A percentile compares a stretch with the other conserved stretches of the same genome.
Evolutionary conservation across 2,888 invertebrate genomes (phyloP).

Genomic region (Oeneis ivallda): DNA sequence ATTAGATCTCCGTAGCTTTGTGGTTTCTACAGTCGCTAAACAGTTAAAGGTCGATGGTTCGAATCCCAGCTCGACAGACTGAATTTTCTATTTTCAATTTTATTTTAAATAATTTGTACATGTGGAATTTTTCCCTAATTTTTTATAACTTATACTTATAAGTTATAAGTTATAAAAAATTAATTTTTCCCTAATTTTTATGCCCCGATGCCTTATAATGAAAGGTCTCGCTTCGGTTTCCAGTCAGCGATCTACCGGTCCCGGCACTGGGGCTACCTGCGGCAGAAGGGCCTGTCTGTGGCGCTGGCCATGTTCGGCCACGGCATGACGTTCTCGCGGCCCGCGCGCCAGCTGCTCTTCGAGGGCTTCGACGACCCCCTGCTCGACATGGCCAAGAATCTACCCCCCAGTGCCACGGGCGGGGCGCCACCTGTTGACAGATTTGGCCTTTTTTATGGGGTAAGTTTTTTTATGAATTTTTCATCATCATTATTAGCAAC

Average conservation of each 20-base stretch:
- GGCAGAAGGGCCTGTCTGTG: constrained; percentile 82
- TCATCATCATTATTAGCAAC: too few species aligned
- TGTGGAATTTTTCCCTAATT: too few species aligned
- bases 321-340: constrained; percentile 82
- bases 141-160: too few species aligned
- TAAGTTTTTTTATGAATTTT: constrained; percentile 38
- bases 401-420: constrained; percentile 80
- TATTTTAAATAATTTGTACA: too few species aligned
- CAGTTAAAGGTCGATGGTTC: too few species aligned
- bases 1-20: too few species aligned
- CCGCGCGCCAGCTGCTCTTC: constrained; percentile 87
- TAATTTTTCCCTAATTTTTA: too few species aligned
- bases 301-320: constrained; percentile 81
- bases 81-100: too few species aligned
- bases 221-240: constrained; percentile 43
- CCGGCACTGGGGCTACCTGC: constrained; percentile 80
- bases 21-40: too few species aligned
- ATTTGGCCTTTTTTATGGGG: constrained; percentile 92
- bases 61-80: too few species aligned
- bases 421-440: constrained; percentile 85
- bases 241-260: constrained; percentile 83
- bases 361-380: constrained; percentile 90
- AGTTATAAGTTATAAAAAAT: too few species aligned
- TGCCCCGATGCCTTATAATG: neutral
- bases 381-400: constrained; percentile 83